phyloP scores from a whole-genome alignment of 2,113 vertebrate species.

The Corynorhinus townsendii region DNA sequence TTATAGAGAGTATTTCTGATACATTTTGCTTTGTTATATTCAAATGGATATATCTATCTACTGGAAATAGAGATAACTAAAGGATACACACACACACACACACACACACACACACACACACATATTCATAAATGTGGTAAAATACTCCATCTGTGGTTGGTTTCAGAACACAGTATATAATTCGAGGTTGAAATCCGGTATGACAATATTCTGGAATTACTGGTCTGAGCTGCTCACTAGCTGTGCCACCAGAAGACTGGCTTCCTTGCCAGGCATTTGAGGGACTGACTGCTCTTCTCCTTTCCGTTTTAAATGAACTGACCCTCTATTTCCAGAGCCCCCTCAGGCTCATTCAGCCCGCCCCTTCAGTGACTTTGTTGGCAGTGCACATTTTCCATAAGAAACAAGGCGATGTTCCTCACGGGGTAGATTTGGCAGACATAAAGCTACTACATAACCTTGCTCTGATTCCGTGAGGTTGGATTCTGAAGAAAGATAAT shows the following conservation, averaged over 20 bases:
- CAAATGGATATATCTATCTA: background rate
- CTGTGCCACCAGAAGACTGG: background rate
- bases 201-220: background rate
- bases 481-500: conserved; percentile 65
- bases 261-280: background rate
- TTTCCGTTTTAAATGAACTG: conserved; percentile 47
- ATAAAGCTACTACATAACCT: conserved; percentile 47
- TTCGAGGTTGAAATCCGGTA: background rate
- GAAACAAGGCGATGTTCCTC: conserved; percentile 60
- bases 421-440: conserved; percentile 57
- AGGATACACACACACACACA: background rate
- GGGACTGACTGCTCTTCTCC: background rate
- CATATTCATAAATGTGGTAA: background rate
- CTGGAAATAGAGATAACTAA: background rate
- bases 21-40: background rate
- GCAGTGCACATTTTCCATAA: conserved; percentile 62
- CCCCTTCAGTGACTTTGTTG: conserved; percentile 51
- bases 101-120: background rate
- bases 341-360: conserved; percentile 25
- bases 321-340: conserved; percentile 45
- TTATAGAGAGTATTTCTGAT: background rate
- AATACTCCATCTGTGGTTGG: background rate
- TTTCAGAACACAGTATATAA: background rate
- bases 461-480: conserved; percentile 66
- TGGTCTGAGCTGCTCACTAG: background rate